These are phyloP conservation scores for Drosophila parabipectinata DNA, from an alignment of 1,140 invertebrate species.

Conservation along the genomic window DNA sequence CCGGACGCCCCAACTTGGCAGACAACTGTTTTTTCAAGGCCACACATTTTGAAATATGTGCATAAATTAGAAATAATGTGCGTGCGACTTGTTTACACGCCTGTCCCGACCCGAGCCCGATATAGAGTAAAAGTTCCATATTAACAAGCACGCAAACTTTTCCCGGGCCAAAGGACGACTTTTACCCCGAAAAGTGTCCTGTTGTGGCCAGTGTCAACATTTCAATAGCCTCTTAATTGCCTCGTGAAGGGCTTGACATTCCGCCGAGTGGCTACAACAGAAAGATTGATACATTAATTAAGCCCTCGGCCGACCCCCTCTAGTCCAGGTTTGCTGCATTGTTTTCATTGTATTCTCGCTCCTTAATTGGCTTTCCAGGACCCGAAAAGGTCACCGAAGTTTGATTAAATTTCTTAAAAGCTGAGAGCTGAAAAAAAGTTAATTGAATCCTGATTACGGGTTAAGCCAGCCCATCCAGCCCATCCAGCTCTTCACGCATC, in stretches of 20 bases:
- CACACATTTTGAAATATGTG: conserved; percentile 48
- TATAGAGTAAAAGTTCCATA: conserved; percentile 11
- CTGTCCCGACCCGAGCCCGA: background rate
- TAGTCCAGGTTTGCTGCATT: conserved; percentile 7
- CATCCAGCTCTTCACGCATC: conserved; percentile 12
- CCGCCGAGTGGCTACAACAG: conserved; percentile 30
- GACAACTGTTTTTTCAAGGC: conserved; percentile 44
- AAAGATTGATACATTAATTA: conserved; percentile 61
- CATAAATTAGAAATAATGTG: conserved; percentile 69
- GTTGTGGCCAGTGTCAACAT: conserved; percentile 54
- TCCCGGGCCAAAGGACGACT: background rate
- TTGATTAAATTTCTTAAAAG: conserved; percentile 47
- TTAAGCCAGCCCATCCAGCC: background rate
- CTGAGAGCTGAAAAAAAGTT: conserved; percentile 10
- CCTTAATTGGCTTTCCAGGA: conserved; percentile 61
- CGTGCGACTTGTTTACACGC: conserved; percentile 55
- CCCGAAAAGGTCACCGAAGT: conserved; percentile 25
- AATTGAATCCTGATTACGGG: conserved; percentile 43
- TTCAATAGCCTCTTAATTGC: conserved; percentile 66
- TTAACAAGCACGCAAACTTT: conserved; percentile 21
- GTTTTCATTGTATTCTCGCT: conserved; percentile 19
- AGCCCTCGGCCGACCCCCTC: conserved; percentile 6
- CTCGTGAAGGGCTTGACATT: conserved; percentile 51
- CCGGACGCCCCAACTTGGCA: conserved; percentile 47
- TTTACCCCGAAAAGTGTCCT: conserved; percentile 34